phyloP scores from a whole-genome alignment of 2,888 invertebrate genomes.

The Pammene fasciana region DNA sequence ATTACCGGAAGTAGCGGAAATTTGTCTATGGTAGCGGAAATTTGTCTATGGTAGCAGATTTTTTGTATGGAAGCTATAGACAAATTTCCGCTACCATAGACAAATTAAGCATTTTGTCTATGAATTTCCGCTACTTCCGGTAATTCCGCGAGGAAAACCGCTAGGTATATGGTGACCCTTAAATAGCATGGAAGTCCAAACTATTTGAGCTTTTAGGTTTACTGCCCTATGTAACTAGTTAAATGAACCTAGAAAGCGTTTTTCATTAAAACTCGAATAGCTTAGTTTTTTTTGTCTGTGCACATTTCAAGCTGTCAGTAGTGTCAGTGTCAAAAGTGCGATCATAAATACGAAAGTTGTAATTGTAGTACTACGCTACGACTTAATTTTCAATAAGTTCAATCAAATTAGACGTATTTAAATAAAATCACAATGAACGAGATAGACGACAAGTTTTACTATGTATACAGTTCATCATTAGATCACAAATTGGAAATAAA shows the following conservation, averaged over 20 bases:
- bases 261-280: constrained; percentile 5
- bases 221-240: neutral
- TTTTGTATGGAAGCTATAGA: too few species aligned
- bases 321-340: neutral
- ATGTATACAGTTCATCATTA: constrained; percentile 95
- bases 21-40: too few species aligned
- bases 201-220: constrained; percentile 4
- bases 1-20: too few species aligned
- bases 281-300: neutral
- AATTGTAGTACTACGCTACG: neutral
- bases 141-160: too few species aligned
- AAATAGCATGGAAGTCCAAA: neutral
- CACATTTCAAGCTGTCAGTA: neutral
- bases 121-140: too few species aligned
- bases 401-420: neutral
- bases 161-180: too few species aligned
- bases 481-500: constrained; percentile 94
- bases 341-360: neutral
- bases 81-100: too few species aligned
- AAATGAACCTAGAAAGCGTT: neutral
- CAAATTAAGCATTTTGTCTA: too few species aligned
- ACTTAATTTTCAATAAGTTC: neutral
- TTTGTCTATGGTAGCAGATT: too few species aligned
- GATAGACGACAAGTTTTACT: constrained; percentile 91
- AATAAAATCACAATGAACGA: constrained; percentile 83